Evolutionary conservation across 2,888 invertebrate genomes (phyloP), one percentile per base, ranked within the genome.

Genomic region (Agonopterix heracliana): DNA sequence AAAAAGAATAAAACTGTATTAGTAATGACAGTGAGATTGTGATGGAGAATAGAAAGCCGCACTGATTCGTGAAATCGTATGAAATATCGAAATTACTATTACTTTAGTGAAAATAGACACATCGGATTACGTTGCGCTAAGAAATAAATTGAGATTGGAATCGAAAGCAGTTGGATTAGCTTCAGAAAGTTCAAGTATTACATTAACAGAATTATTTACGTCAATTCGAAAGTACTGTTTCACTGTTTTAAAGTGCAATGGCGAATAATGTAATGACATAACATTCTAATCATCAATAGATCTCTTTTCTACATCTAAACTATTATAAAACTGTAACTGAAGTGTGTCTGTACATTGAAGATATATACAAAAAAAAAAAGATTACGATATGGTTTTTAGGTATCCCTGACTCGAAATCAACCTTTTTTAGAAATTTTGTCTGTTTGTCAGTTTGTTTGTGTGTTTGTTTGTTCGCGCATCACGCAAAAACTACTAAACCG

Each of bases 41-140:
- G 66, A 68, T 67, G 63, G 64, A 62, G 64, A 68, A 68, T 73
- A 74, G 79, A 78, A 78, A 78, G 78, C 63, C 55, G 56, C 56
- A 61, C 59, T 51, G 56, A 62, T 56, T 61, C 62, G 62, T 64
- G 59, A 56, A 63, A 60, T 59, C 54, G 55, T 59, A 62, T 59
- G 52, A 44, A 54, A 56, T 56, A 58, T 59, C 45, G 53, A 51
- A 60, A 63, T 61, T 53, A 57, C 56, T 54, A 57, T 60, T 56
- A 61, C 60, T 64, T 63, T 63, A 60, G 56, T 53, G 60, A 58
- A 64, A 64, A 60, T 55, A 55, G 64, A 58, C 63, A 63, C 63
- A 60, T 60, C 59, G 47, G 53, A 55, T 55, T 60, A 46, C 44
- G 43, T 49, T 54, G 52, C 45, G 41, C 51, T 49, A 49, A 45